Conservation (phyloP, 2,797 vertebrate genomes). For the Telmatherina bonti region DNA sequence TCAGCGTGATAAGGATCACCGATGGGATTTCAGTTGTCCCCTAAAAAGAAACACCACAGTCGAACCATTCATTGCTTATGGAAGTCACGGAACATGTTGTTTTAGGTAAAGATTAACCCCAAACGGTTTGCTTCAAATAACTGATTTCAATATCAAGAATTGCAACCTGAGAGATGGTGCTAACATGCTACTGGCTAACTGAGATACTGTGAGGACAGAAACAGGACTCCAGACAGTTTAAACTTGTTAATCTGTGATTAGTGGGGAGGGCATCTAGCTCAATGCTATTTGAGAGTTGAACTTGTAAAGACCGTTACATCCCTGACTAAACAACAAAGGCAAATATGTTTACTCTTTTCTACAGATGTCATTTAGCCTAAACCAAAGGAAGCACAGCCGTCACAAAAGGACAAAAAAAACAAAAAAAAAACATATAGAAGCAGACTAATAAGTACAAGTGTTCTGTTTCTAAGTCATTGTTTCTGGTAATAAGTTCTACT, state of each 20-base stretch:
- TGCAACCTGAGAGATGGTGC: not conserved
- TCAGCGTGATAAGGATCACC: not conserved
- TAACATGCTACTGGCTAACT: conserved; percentile 13
- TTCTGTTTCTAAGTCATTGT: conserved; percentile 66
- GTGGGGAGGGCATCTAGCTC: conserved; percentile 36
- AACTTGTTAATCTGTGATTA: conserved; percentile 72
- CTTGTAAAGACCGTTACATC: conserved; percentile 30
- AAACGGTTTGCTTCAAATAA: not conserved
- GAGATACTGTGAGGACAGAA: conserved; percentile 18
- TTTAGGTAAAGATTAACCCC: not conserved
- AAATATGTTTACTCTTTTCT: conserved; percentile 19
- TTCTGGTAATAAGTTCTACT: conserved; percentile 53
- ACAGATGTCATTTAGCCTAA: not conserved
- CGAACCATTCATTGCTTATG: not conserved
- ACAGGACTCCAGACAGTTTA: conserved; percentile 55
- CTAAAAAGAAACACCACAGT: not conserved
- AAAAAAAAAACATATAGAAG: not conserved
- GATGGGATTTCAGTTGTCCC: not conserved
- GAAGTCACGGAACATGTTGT: not conserved
- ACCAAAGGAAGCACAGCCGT: not conserved
- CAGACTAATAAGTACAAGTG: conserved; percentile 28
- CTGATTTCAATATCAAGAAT: not conserved
- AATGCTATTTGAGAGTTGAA: conserved; percentile 39
- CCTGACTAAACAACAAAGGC: conserved; percentile 1
- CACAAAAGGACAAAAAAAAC: not conserved